These are phyloP conservation scores for Anableps anableps DNA, from an alignment of 2,797 vertebrate genomes.

Conservation along the genomic window DNA sequence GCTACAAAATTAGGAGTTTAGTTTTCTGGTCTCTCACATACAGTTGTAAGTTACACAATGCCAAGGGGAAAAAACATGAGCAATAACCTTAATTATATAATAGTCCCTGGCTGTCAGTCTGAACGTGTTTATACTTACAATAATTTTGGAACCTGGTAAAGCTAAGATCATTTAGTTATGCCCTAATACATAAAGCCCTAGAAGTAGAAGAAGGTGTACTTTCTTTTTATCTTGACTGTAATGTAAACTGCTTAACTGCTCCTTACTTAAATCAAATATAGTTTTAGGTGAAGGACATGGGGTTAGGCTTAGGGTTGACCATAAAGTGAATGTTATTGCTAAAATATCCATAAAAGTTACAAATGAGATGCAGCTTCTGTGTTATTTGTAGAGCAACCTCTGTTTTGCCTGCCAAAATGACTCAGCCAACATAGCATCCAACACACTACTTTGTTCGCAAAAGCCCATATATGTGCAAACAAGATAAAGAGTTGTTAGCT, in stretches of 20 bases:
- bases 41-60: neutral
- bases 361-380: neutral
- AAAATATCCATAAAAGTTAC: neutral
- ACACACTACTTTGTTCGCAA: neutral
- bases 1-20: neutral
- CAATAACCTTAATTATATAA: neutral
- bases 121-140: neutral
- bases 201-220: neutral
- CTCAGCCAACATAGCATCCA: neutral
- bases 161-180: neutral
- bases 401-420: neutral
- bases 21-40: neutral
- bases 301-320: neutral
- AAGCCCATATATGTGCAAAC: neutral
- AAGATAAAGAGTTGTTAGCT: conserved; percentile 7
- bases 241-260: neutral
- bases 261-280: neutral
- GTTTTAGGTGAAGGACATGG: neutral
- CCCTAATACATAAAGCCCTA: neutral
- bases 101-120: neutral
- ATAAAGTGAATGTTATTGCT: neutral
- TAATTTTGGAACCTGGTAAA: neutral
- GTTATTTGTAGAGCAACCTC: neutral
- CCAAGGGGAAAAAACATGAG: neutral
- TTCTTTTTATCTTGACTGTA: neutral